Evolutionary conservation across 2,888 invertebrate species (phyloP).

Genomic region (Hypolimnas misippus): DNA sequence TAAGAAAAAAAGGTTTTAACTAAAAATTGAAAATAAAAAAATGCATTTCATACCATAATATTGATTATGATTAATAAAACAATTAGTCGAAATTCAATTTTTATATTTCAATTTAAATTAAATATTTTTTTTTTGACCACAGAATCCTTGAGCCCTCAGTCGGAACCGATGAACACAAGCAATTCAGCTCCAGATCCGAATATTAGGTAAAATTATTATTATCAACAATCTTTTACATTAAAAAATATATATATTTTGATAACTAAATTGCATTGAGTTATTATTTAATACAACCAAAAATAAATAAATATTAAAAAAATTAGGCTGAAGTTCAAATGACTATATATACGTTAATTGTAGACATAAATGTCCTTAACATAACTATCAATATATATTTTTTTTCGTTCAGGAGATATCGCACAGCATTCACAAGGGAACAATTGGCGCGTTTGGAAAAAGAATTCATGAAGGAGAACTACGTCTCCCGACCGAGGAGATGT

Average conservation of each 20-base stretch:
- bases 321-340: too few species aligned
- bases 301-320: too few species aligned
- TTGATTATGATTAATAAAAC: neutral
- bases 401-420: conserved; percentile 93
- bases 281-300: too few species aligned
- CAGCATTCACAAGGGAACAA: conserved; percentile 98
- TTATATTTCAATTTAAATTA: too few species aligned
- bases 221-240: neutral
- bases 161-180: conserved; percentile 73
- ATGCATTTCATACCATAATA: neutral
- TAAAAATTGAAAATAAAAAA: neutral
- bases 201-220: conserved; percentile 69
- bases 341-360: too few species aligned
- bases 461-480: conserved; percentile 98
- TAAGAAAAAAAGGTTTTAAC: neutral
- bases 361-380: too few species aligned
- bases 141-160: conserved; percentile 79
- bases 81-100: too few species aligned
- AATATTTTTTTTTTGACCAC: conserved; percentile 55
- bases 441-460: conserved; percentile 96
- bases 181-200: conserved; percentile 75
- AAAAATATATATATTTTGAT: too few species aligned
- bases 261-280: too few species aligned
- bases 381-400: too few species aligned
- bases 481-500: conserved; percentile 96